These are phyloP conservation scores for Chaenogobius annularis DNA, from an alignment of 2,113 vertebrate genomes.

Conservation along the genomic window DNA sequence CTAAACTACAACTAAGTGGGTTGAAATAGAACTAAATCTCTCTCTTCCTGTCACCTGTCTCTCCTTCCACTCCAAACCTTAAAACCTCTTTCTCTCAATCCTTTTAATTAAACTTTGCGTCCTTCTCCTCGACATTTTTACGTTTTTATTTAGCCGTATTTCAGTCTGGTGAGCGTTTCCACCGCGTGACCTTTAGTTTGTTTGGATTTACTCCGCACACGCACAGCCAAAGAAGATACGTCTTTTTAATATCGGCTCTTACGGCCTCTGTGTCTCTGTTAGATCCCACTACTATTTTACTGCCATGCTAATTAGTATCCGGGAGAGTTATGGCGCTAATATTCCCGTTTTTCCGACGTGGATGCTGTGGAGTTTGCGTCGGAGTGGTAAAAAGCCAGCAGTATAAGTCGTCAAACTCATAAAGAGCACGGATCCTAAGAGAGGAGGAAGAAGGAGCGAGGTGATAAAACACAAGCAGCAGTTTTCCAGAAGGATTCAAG, in stretches of 20 bases:
- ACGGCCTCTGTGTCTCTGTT: background rate
- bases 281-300: background rate
- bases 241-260: background rate
- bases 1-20: no score
- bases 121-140: background rate
- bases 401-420: slow-evolving; percentile 4
- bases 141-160: background rate
- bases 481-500: slow-evolving; percentile 1
- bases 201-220: slow-evolving; percentile 4
- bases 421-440: background rate
- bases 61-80: background rate
- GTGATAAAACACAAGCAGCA: background rate
- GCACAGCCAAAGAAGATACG: background rate
- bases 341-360: background rate
- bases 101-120: background rate
- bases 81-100: background rate
- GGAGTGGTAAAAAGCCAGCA: background rate
- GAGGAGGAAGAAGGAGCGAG: background rate
- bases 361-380: background rate
- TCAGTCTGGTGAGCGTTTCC: background rate
- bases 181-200: slow-evolving; percentile 1
- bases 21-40: background rate
- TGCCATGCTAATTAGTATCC: slow-evolving; percentile 4
- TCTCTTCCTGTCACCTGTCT: background rate
- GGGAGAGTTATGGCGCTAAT: slow-evolving; percentile 1